Percentiles rank a stretch among this genome's conserved stretches.
Evolutionary conservation across 1,140 invertebrate genomes (phyloP).

Genomic region (Xylocopa sonorina): DNA sequence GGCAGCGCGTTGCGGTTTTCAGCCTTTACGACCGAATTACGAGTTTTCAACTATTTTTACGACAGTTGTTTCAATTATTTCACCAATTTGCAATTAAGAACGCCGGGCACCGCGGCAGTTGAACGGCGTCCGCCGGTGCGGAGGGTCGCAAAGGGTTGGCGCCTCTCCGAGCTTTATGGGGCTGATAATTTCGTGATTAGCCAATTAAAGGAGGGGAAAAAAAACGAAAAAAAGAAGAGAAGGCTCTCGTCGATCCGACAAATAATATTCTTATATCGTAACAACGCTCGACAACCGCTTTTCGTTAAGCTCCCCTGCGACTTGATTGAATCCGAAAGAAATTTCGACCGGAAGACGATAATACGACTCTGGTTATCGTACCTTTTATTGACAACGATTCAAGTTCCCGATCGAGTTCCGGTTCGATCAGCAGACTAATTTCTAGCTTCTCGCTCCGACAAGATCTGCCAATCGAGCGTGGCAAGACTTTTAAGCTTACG

Average conservation of each 20-base stretch:
- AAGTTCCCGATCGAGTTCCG: not conserved
- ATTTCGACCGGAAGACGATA: not conserved
- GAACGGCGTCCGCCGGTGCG: slow-evolving; percentile 43
- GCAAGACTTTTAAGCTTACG: slow-evolving; percentile 43
- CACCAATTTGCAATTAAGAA: slow-evolving; percentile 80
- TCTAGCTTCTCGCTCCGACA: slow-evolving; percentile 19
- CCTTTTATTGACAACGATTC: slow-evolving; percentile 47
- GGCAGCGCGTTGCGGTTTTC: slow-evolving; percentile 75
- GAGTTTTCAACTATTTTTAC: slow-evolving; percentile 81
- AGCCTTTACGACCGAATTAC: slow-evolving; percentile 79
- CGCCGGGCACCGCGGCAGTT: slow-evolving; percentile 53
- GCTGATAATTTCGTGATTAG: slow-evolving; percentile 75
- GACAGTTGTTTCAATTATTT: slow-evolving; percentile 82
- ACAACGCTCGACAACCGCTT: not conserved
- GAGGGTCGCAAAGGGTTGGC: slow-evolving; percentile 67
- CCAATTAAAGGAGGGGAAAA: slow-evolving; percentile 72
- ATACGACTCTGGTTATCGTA: not conserved
- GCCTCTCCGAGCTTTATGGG: slow-evolving; percentile 71
- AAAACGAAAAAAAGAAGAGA: too few relatives aligned
- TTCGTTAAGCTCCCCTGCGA: too few relatives aligned
- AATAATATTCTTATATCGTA: too few relatives aligned
- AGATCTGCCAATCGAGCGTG: slow-evolving; percentile 42
- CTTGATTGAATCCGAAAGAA: not conserved
- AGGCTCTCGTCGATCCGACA: too few relatives aligned
- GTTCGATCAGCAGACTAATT: slow-evolving; percentile 21